Evolutionary conservation across 2,113 vertebrate species (phyloP).

Genomic region (Istiophorus platypterus): DNA sequence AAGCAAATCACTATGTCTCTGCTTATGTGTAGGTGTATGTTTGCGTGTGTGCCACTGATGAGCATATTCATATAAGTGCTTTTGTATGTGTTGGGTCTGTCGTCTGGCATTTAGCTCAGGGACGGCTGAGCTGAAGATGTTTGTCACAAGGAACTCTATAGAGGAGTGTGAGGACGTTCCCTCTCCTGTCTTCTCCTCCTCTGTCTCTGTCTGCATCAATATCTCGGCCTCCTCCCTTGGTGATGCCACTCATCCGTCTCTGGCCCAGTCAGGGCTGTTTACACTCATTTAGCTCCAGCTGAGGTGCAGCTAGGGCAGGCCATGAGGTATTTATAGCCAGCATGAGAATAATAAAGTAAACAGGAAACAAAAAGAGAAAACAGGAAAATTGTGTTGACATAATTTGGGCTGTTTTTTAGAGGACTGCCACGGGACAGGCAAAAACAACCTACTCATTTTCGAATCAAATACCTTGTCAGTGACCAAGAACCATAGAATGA

Average conservation of each 20-base stretch:
- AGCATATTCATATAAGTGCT: conserved; percentile 1
- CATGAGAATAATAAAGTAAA: conserved; percentile 39
- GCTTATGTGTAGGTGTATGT: conserved; percentile 8
- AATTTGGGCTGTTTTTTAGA: not conserved
- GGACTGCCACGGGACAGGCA: not conserved
- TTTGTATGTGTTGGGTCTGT: conserved; percentile 28
- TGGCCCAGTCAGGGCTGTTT: conserved; percentile 70
- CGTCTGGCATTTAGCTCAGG: conserved; percentile 27
- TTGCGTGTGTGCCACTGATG: conserved; percentile 26
- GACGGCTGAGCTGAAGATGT: conserved; percentile 30
- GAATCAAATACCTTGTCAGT: not conserved
- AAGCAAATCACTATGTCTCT: not conserved
- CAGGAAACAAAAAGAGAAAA: conserved; percentile 40
- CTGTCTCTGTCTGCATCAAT: conserved; percentile 69
- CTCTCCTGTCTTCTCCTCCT: conserved; percentile 53
- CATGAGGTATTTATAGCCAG: conserved; percentile 65
- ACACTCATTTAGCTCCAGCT: conserved; percentile 76
- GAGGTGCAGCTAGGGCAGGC: conserved; percentile 46
- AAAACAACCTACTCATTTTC: not conserved
- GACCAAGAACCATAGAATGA: conserved; percentile 23
- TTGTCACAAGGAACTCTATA: conserved; percentile 58
- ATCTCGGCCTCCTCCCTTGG: conserved; percentile 61
- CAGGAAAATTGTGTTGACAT: conserved; percentile 8
- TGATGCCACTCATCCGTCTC: conserved; percentile 67
- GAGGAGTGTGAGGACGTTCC: conserved; percentile 44